phyloP scores from a whole-genome alignment of 2,888 invertebrate genomes.

The Drosophila niveifrons region DNA sequence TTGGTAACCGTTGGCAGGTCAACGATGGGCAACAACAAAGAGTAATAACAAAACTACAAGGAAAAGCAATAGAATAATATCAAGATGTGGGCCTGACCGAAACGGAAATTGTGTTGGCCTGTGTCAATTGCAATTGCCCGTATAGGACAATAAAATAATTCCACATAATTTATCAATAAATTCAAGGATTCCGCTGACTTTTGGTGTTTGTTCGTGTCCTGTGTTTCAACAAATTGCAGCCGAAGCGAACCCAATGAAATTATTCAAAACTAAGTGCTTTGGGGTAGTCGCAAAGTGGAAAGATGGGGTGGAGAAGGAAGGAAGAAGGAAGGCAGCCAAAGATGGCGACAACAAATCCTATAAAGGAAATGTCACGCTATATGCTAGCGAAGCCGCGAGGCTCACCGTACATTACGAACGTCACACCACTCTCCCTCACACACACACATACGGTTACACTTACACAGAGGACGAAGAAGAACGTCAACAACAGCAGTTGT shows the following conservation, averaged over 20 bases:
- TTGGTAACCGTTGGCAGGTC: constrained; percentile 76
- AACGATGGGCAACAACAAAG: constrained; percentile 43
- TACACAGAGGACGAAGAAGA: constrained; percentile 31
- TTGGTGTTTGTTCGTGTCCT: background rate
- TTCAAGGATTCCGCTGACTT: constrained; percentile 59
- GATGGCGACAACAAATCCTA: constrained; percentile 67
- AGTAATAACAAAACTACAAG: constrained; percentile 30
- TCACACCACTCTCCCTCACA: constrained; percentile 35
- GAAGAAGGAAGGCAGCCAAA: constrained; percentile 16
- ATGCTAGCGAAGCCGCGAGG: constrained; percentile 47
- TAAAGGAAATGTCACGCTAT: constrained; percentile 80
- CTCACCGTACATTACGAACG: constrained; percentile 35
- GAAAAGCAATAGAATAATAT: constrained; percentile 17
- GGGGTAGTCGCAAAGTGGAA: background rate
- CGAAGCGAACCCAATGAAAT: constrained; percentile 43
- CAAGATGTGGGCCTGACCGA: constrained; percentile 27
- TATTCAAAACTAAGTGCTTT: constrained; percentile 55
- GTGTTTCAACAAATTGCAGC: constrained; percentile 43
- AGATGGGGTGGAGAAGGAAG: no score
- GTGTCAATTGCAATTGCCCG: constrained; percentile 35
- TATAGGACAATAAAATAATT: constrained; percentile 31
- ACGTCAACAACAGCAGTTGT: constrained; percentile 53
- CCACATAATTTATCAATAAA: constrained; percentile 63
- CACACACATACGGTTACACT: background rate
- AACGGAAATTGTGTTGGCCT: constrained; percentile 32